Base-by-base conservation (phyloP, 2,113 vertebrate genomes). In the Calcarius ornatus region DNA sequence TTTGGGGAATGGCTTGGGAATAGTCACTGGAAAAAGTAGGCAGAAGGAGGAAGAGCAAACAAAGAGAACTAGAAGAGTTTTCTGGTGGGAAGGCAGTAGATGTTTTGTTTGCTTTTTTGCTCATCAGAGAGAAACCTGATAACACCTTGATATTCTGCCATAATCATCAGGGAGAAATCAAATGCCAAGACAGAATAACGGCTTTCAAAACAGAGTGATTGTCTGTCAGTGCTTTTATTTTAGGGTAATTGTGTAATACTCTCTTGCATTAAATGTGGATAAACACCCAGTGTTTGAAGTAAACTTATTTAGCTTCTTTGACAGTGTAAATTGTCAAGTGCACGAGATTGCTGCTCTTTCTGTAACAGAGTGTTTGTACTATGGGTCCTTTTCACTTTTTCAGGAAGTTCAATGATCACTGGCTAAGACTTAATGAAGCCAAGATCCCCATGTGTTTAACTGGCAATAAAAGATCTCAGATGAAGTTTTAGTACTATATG, bases 221-320 rank as follows among this genome's bases (percentile, higher is more conserved):
- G 56, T 79, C 50, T 95, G 64, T 76, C 50, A 57, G 38, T 85
- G n/a, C 37, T 11, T 72, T 91, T 94, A 31, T 85, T 82, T 90
- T 35, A 85, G 66, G 17, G 17, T 89, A 78, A 11, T 25, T 38
- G 35, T 60, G 11, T 57, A 42, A 42, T 21, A 9, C 22, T 90
- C 61, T 43, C 8, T 75, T 77, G 7, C 54, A 27, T 76, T 88
- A 59, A 93, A 81, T 31, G 2, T 61, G 33, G 54, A 42, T 86
- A 77, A 54, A 23, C 28, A 10, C 57, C 33, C 63, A 78, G 30
- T 40, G 24, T 71, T 84, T 63, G 53, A 78, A 87, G 60, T 75
- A 71, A 87, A 68, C 43, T 69, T 69, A 28, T 8, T 82, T 69
- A 69, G 20, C 57, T 85, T 17, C 53, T 94, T 69, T 61, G 48